A percentile compares a stretch with the other conserved stretches of the same genome.
These are phyloP conservation scores for Argya squamiceps DNA, from an alignment of 2,797 vertebrate genomes.

Conservation along the genomic window DNA sequence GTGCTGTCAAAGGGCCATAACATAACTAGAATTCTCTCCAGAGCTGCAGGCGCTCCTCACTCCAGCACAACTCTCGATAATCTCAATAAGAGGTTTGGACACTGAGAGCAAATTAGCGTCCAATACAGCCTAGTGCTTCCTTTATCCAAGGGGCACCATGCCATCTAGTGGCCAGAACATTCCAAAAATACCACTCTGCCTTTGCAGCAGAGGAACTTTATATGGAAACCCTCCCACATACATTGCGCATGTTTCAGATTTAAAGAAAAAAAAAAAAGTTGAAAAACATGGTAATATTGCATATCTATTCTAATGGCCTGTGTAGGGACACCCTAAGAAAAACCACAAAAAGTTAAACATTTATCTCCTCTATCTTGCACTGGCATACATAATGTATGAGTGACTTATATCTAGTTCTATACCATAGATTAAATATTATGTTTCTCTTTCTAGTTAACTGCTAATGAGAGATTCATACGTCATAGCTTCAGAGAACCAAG, in stretches of 20 bases:
- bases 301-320: not conserved
- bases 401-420: not conserved
- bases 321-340: not conserved
- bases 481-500: not conserved
- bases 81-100: not conserved
- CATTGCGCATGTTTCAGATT: not conserved
- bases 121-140: not conserved
- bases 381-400: not conserved
- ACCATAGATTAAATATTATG: not conserved
- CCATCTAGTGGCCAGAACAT: conserved; percentile 70
- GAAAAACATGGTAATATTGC: not conserved
- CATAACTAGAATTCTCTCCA: not conserved
- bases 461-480: not conserved
- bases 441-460: not conserved
- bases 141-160: conserved; percentile 50
- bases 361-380: not conserved
- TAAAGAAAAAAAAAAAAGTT: not conserved
- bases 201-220: not conserved
- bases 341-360: not conserved
- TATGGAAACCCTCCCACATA: not conserved
- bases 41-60: not conserved
- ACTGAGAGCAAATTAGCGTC: not conserved
- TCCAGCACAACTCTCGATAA: not conserved
- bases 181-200: not conserved
- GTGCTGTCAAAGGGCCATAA: not conserved